Conservation (phyloP, 2,797 vertebrate species). For the Prunella strophiata region DNA sequence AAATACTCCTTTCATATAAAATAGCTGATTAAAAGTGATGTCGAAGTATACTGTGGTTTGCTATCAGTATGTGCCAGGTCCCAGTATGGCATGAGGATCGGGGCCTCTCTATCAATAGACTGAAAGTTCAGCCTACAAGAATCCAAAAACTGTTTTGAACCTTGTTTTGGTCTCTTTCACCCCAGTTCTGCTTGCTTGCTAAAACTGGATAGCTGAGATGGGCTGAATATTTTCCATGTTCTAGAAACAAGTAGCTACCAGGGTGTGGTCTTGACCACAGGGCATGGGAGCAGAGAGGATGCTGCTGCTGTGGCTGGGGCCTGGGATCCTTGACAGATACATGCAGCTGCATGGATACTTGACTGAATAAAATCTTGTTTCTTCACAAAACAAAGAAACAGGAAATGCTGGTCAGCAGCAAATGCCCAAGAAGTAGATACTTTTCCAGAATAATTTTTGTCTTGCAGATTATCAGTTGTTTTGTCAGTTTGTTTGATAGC, state of each 20-base stretch:
- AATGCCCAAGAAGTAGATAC: background rate
- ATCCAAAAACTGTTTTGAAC: background rate
- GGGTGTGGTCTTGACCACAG: fast-evolving
- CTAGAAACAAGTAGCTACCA: background rate
- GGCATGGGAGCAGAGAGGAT: background rate
- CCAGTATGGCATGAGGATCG: fast-evolving
- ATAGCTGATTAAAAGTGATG: background rate
- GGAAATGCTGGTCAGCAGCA: background rate
- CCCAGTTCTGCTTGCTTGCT: background rate
- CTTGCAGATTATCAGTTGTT: background rate
- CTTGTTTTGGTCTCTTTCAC: background rate
- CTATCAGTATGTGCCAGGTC: background rate
- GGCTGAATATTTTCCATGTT: background rate
- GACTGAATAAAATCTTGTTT: background rate
- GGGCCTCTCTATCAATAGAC: background rate
- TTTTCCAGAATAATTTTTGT: background rate
- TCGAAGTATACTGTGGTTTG: background rate
- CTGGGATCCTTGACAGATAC: background rate
- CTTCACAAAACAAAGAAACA: background rate
- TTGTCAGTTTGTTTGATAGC: background rate
- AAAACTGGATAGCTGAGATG: background rate
- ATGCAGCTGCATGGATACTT: background rate
- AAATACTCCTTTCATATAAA: background rate
- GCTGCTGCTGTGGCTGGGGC: background rate
- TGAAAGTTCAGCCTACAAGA: background rate